Conservation (phyloP, 64 coral and sea anemone genomes). For the Porites australiensis region DNA sequence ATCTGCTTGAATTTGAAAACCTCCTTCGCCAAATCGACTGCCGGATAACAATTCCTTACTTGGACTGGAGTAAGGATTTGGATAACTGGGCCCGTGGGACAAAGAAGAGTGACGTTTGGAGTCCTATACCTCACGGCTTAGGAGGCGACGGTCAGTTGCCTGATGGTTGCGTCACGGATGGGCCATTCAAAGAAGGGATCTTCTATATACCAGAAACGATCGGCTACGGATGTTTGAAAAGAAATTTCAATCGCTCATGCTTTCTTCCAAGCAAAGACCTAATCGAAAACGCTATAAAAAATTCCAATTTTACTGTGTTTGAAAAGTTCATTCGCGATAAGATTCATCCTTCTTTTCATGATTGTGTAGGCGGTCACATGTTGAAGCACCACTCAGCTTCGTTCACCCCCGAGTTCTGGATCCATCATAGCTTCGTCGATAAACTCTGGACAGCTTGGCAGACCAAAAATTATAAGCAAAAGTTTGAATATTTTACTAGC, state of each 20-base stretch:
- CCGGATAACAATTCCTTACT: constrained; percentile 79
- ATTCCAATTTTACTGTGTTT: constrained; percentile 37
- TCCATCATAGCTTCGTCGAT: constrained; percentile 83
- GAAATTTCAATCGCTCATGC: constrained; percentile 67
- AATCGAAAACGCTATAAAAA: constrained; percentile 16
- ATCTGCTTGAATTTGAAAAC: constrained; percentile 66
- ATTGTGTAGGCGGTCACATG: constrained; percentile 72
- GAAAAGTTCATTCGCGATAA: constrained; percentile 66
- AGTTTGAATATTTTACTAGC: constrained; percentile 44
- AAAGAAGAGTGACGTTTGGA: constrained; percentile 55
- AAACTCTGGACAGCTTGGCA: constrained; percentile 82
- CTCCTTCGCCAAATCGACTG: constrained; percentile 78
- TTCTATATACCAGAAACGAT: constrained; percentile 49
- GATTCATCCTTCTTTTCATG: constrained; percentile 76
- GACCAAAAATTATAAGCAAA: background rate
- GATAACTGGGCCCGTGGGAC: constrained; percentile 42
- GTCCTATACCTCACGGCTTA: constrained; percentile 66
- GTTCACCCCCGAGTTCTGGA: constrained; percentile 72
- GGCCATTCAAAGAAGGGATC: constrained; percentile 34
- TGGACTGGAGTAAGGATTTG: constrained; percentile 70
- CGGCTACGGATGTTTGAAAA: constrained; percentile 74
- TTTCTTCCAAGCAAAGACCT: constrained; percentile 40
- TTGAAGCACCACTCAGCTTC: constrained; percentile 47
- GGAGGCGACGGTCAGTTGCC: constrained; percentile 65
- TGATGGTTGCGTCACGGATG: constrained; percentile 62